Conservation (phyloP, 2,888 invertebrate species). For the Malthinus flaveolus region DNA sequence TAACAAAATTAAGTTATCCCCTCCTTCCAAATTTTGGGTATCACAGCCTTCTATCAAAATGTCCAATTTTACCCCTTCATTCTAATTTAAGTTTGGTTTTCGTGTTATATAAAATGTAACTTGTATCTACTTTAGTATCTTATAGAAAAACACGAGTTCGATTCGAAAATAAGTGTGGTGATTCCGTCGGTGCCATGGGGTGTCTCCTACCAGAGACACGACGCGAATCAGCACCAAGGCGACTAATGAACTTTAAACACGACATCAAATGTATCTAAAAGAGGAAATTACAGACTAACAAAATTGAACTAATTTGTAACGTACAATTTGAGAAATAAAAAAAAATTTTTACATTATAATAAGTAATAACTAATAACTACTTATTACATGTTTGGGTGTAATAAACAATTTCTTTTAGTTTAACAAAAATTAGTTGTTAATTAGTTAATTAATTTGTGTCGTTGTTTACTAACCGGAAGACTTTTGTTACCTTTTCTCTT, state of each 20-base stretch:
- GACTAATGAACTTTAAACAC: slow-evolving; percentile 48
- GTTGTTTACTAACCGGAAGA: slow-evolving; percentile 9
- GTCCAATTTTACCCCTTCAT: not conserved
- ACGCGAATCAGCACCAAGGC: slow-evolving; percentile 35
- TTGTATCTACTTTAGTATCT: slow-evolving; percentile 41
- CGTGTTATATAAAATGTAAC: slow-evolving; percentile 24
- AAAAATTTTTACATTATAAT: no score
- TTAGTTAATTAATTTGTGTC: no score
- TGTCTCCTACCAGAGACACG: slow-evolving; percentile 48
- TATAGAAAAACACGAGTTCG: slow-evolving; percentile 48
- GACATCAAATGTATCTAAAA: slow-evolving; percentile 42
- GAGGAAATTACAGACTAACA: slow-evolving; percentile 50
- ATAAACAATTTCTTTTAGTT: no score
- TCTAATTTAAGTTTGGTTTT: slow-evolving; percentile 5
- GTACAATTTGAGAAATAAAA: slow-evolving; percentile 31
- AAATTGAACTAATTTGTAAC: slow-evolving; percentile 48
- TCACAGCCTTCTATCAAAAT: no score
- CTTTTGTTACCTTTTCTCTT: slow-evolving; percentile 3
- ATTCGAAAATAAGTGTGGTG: slow-evolving; percentile 52
- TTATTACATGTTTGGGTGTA: no score
- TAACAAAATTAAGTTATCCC: no score
- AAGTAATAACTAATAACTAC: no score
- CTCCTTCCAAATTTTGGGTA: no score
- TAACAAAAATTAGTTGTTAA: no score
- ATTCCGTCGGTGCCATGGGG: slow-evolving; percentile 53